phyloP scores from a whole-genome alignment of 2,113 vertebrate genomes.

The Eolophus roseicapilla region DNA sequence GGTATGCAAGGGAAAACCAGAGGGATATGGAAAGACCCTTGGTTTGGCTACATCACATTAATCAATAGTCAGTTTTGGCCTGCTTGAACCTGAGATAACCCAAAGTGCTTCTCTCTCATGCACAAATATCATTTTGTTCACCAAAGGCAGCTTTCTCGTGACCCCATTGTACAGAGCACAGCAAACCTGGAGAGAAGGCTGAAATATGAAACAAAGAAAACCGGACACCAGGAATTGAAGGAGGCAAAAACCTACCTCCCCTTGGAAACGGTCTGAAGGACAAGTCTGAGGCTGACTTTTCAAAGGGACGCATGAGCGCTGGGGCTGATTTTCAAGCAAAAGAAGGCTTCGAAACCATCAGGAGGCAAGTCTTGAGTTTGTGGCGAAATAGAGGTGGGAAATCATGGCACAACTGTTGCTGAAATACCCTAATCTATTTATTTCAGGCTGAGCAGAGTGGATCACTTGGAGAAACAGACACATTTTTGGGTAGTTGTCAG shows the following conservation, averaged over 20 bases:
- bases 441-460: not conserved
- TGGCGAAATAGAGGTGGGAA: not conserved
- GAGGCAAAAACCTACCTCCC: not conserved
- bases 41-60: not conserved
- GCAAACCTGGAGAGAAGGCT: not conserved
- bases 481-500: not conserved
- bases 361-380: not conserved
- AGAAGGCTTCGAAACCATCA: not conserved
- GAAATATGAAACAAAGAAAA: not conserved
- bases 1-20: not conserved
- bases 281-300: not conserved
- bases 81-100: not conserved
- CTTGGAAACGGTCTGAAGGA: not conserved
- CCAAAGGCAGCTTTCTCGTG: not conserved
- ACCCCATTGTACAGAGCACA: not conserved
- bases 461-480: not conserved
- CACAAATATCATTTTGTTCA: not conserved
- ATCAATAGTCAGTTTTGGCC: not conserved
- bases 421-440: not conserved
- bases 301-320: not conserved
- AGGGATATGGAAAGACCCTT: not conserved
- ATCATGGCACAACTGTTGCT: not conserved
- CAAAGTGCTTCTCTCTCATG: not conserved
- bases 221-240: not conserved
- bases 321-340: not conserved